Percentiles rank a stretch among this genome's conserved stretches.
Conservation (phyloP, 2,113 vertebrate species). For the Phyllopteryx taeniolatus region DNA sequence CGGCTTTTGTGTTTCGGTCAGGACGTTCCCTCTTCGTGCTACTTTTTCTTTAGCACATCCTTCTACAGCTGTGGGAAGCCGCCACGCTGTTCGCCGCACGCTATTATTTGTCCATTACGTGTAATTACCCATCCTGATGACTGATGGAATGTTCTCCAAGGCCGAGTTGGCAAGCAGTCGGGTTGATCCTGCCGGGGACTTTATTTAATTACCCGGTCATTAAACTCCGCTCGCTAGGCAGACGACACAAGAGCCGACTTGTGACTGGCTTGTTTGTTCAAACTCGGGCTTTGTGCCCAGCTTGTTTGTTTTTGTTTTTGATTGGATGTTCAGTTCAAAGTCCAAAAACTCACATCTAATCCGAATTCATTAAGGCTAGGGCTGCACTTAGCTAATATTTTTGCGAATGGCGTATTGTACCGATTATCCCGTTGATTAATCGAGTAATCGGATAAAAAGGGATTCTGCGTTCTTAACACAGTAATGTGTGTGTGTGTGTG, state of each 20-base stretch:
- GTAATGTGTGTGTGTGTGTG: no score
- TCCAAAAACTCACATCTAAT: background rate
- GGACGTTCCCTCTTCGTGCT: conserved; percentile 1
- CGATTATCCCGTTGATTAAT: no score
- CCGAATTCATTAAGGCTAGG: background rate
- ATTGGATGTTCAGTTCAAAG: background rate
- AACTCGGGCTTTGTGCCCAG: background rate
- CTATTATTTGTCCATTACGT: conserved; percentile 67
- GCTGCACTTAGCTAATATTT: no score
- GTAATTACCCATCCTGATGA: conserved; percentile 67
- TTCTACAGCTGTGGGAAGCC: conserved; percentile 39
- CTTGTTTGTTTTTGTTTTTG: background rate
- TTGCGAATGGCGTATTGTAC: no score
- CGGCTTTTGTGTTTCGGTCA: conserved; percentile 23
- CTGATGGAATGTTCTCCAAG: conserved; percentile 60
- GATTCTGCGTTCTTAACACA: no score
- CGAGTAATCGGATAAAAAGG: no score
- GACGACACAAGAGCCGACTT: conserved; percentile 32
- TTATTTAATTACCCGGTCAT: conserved; percentile 61
- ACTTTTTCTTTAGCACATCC: conserved; percentile 9
- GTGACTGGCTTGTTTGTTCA: conserved; percentile 16
- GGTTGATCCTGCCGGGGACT: conserved; percentile 60
- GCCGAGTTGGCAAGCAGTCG: conserved; percentile 54
- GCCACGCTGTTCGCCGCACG: conserved; percentile 49
- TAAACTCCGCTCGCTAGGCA: conserved; percentile 46